Evolutionary conservation across 2,888 invertebrate species (phyloP).

Genomic region (Drosophila monieri): DNA sequence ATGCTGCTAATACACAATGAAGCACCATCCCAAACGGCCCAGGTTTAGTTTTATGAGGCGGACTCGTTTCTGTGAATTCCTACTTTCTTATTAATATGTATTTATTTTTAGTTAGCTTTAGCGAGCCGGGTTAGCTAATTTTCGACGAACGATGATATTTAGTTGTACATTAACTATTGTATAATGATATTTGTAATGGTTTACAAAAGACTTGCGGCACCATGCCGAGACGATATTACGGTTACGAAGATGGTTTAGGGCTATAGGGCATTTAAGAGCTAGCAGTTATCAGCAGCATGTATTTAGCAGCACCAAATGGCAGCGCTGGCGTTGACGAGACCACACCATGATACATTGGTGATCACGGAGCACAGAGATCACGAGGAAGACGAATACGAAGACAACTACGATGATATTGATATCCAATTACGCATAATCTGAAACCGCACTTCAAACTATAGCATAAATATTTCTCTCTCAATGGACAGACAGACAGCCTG

Average conservation of each 20-base stretch:
- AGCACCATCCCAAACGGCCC: conserved; percentile 34
- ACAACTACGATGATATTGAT: conserved; percentile 47
- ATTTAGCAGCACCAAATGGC: conserved; percentile 69
- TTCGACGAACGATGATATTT: conserved; percentile 52
- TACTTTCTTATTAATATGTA: conserved; percentile 39
- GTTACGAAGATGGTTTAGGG: conserved; percentile 23
- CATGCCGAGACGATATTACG: conserved; percentile 62
- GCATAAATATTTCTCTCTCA: conserved; percentile 60
- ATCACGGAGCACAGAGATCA: conserved; percentile 1
- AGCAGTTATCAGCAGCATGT: conserved; percentile 38
- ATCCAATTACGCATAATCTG: conserved; percentile 64
- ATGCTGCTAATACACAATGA: conserved; percentile 69
- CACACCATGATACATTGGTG: conserved; percentile 24
- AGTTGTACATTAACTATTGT: conserved; percentile 49
- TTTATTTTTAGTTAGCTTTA: conserved; percentile 64
- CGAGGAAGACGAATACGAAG: background rate
- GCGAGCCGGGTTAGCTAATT: conserved; percentile 67
- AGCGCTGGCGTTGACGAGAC: conserved; percentile 75
- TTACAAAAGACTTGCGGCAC: conserved; percentile 75
- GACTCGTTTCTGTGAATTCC: conserved; percentile 63
- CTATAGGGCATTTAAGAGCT: conserved; percentile 45
- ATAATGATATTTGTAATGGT: conserved; percentile 62
- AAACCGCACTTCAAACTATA: conserved; percentile 52
- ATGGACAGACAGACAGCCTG: conserved; percentile 7
- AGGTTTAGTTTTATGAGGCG: conserved; percentile 42